Evolutionary conservation across 1,140 invertebrate genomes (phyloP).

Genomic region (Zaprionus capensis): DNA sequence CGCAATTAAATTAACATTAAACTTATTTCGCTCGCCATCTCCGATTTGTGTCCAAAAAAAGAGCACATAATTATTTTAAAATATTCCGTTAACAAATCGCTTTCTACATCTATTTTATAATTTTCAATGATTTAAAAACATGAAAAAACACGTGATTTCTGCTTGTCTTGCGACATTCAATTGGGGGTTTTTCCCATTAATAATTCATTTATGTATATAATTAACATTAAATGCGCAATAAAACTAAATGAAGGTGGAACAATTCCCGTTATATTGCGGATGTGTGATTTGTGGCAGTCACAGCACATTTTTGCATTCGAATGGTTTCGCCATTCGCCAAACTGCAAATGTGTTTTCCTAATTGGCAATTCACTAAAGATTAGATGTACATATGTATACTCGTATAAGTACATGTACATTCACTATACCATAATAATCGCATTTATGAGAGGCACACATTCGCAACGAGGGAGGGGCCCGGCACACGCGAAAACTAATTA

Average conservation of each 20-base stretch:
- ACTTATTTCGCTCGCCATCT: conserved; percentile 58
- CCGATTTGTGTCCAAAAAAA: conserved; percentile 24
- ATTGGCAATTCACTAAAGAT: conserved; percentile 55
- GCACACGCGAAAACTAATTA: conserved; percentile 29
- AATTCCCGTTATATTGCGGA: conserved; percentile 46
- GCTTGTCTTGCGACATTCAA: background rate
- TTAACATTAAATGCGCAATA: conserved; percentile 53
- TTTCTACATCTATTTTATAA: background rate
- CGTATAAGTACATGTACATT: background rate
- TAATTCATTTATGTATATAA: conserved; percentile 21
- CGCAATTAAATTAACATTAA: conserved; percentile 83
- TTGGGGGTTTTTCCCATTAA: background rate
- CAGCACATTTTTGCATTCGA: conserved; percentile 43
- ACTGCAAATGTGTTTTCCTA: conserved; percentile 61
- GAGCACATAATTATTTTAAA: conserved; percentile 56
- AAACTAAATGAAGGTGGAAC: conserved; percentile 48
- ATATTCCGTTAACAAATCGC: conserved; percentile 49
- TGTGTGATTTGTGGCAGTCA: conserved; percentile 33
- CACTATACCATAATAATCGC: background rate
- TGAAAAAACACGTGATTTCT: background rate
- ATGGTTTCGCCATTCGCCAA: conserved; percentile 53
- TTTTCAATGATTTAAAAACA: background rate
- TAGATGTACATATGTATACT: conserved; percentile 23
- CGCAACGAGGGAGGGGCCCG: conserved; percentile 5
- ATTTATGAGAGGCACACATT: conserved; percentile 6